A percentile compares a stretch with the other conserved stretches of the same genome.
Evolutionary conservation across 2,888 invertebrate genomes (phyloP).

Genomic region (Heteromurus nitidus): DNA sequence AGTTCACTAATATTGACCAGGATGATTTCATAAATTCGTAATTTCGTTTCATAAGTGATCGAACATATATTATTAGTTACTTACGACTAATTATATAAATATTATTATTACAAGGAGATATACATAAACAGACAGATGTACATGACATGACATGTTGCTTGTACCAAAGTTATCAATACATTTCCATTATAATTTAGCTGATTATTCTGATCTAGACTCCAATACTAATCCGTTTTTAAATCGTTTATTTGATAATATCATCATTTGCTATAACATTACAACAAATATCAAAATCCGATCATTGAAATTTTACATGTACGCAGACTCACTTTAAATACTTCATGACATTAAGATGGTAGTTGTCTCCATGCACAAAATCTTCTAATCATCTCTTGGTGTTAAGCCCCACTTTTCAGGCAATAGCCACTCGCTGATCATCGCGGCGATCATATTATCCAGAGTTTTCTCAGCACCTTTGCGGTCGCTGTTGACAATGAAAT

Average conservation of each 20-base stretch:
- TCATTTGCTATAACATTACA: not conserved
- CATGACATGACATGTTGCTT: not conserved
- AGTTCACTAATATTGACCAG: too few relatives aligned
- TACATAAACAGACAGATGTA: not conserved
- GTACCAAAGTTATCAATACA: not conserved
- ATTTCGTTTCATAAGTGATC: constrained; percentile 18
- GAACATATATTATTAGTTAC: not conserved
- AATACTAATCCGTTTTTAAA: constrained; percentile 19
- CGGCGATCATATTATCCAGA: constrained; percentile 84
- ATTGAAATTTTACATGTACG: not conserved
- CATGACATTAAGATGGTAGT: not conserved
- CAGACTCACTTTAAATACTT: not conserved
- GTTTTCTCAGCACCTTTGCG: constrained; percentile 80
- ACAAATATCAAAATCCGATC: too few relatives aligned
- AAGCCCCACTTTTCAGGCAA: constrained; percentile 85
- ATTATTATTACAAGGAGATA: not conserved
- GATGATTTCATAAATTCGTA: constrained; percentile 25
- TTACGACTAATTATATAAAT: not conserved
- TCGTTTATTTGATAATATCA: constrained; percentile 1
- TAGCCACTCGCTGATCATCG: constrained; percentile 86
- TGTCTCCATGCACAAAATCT: not conserved
- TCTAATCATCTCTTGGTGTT: constrained; percentile 75
- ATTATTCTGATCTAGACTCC: constrained; percentile 4
- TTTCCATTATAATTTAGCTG: not conserved
- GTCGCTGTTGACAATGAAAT: constrained; percentile 77